These are phyloP conservation scores for Heliconius hortense DNA, from an alignment of 2,888 invertebrate species.

Conservation along the genomic window DNA sequence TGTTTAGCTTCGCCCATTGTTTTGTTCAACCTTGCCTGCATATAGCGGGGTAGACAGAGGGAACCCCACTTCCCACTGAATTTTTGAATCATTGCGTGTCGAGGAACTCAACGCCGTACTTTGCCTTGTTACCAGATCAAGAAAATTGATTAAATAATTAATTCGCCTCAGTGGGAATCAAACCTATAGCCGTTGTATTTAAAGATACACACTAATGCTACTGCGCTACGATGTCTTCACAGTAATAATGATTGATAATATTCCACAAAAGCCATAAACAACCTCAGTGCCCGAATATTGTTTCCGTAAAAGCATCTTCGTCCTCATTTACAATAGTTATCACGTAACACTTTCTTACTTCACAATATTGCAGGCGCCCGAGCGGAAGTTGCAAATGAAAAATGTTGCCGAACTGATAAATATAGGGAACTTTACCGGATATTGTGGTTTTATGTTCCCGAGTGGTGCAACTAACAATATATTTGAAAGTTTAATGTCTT, in stretches of 20 bases:
- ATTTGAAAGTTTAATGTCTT: constrained; percentile 33
- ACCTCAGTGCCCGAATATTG: constrained; percentile 17
- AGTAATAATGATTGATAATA: constrained; percentile 11
- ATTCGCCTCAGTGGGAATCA: background rate
- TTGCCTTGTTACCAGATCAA: too few species aligned
- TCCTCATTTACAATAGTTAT: constrained; percentile 45
- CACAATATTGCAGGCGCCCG: constrained; percentile 53
- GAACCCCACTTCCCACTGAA: too few species aligned
- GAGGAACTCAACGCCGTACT: too few species aligned
- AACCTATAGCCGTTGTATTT: background rate
- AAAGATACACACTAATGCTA: background rate
- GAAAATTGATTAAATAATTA: too few species aligned
- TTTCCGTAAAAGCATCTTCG: constrained; percentile 11
- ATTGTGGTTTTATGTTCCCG: constrained; percentile 53
- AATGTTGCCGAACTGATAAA: constrained; percentile 55
- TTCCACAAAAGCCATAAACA: constrained; percentile 17
- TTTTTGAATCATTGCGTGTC: too few species aligned
- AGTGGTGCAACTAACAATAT: constrained; percentile 38
- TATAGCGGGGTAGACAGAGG: background rate
- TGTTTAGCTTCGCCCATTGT: too few species aligned
- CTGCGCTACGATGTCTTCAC: background rate
- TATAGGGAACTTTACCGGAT: constrained; percentile 52
- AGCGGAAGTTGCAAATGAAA: constrained; percentile 61
- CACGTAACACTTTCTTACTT: constrained; percentile 51
- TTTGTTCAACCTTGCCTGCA: background rate